Base-by-base conservation (phyloP, 2,888 invertebrate species). In the Ectobius pallidus region DNA sequence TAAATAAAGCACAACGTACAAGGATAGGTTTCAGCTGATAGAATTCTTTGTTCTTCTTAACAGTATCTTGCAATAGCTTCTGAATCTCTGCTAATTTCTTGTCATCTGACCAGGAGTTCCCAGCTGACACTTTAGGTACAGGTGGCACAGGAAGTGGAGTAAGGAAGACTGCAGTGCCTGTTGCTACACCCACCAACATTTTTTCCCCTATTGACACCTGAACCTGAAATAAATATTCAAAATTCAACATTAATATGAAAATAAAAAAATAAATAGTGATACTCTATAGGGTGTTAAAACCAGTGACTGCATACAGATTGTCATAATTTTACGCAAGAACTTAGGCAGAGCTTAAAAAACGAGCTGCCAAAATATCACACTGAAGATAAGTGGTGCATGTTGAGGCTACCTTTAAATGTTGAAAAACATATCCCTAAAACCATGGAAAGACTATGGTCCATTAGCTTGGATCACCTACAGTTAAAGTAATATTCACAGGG, bases 171-270 rank as follows among this genome's bases (percentile, higher is more conserved):
- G 94, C 97, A 0, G 96, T 95, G 0, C 95, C 96, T 3, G 93
- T 93, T 0, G 96, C 97, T 75, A 96, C 88, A 6, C 94, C 94
- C 77, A 96, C 91, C 71, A 98, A 89, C 82, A 95, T 89, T 65
- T 92, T 90, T 80, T 97, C 97, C 2, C 97, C 97, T 68, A 97
- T 89, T 0, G 94, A 87, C 52, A 94, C 87, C 79, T 92, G 91
- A 0, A 93, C 90, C 81, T 85, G 74, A 6, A 73, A 74, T 11
- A 55, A 49, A 0, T 32, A 68, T 7, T 30, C 11, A 49, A n/a
- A 65, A 16, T 27, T 58, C 58, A 18, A 58, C 61, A 55, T 25
- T 4, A 3, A 1, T 42, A 16, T 16, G 16, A 42, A 42, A 14
- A 1, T 46, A 46, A 11, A 11, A 1, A 18, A 11, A 46, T 11